phyloP scores from a whole-genome alignment of 2,113 vertebrate species.

The Symphodus melops region DNA sequence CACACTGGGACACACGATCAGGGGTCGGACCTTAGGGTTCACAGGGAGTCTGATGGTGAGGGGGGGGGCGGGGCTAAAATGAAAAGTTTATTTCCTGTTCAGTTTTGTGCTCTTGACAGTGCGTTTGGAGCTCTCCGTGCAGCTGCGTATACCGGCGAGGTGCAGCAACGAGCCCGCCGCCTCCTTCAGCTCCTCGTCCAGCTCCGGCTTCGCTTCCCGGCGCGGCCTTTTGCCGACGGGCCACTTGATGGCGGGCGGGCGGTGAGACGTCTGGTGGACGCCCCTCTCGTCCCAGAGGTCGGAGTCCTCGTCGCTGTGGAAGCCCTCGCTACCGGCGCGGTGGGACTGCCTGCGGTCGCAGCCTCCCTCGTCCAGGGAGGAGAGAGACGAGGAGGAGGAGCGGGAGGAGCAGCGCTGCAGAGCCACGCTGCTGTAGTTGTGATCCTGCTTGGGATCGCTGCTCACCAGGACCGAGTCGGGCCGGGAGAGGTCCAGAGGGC shows the following conservation, averaged over 20 bases:
- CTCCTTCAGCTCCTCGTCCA: slow-evolving; percentile 98
- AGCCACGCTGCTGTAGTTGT: slow-evolving; percentile 95
- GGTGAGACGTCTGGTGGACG: slow-evolving; percentile 72
- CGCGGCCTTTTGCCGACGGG: slow-evolving; percentile 83
- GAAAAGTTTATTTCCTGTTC: slow-evolving; percentile 86
- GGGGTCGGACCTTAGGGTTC: slow-evolving; percentile 74
- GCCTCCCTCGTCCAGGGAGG: slow-evolving; percentile 90
- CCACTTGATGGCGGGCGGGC: slow-evolving; percentile 79
- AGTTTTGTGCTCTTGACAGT: slow-evolving; percentile 93
- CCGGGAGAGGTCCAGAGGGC: slow-evolving; percentile 84
- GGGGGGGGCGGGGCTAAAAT: slow-evolving; percentile 16
- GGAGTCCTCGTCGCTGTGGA: slow-evolving; percentile 94
- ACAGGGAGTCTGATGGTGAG: slow-evolving; percentile 68
- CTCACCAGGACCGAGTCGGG: slow-evolving; percentile 84
- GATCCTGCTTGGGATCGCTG: slow-evolving; percentile 95
- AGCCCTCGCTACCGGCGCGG: slow-evolving; percentile 91
- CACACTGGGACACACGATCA: slow-evolving; percentile 75
- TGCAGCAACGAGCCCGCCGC: slow-evolving; percentile 97
- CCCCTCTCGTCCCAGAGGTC: slow-evolving; percentile 88
- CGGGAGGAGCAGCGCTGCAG: slow-evolving; percentile 90
- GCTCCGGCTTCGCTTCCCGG: slow-evolving; percentile 88
- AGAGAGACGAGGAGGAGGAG: slow-evolving; percentile 87
- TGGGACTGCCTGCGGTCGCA: slow-evolving; percentile 88
- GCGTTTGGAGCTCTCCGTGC: slow-evolving; percentile 91
- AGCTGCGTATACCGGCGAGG: slow-evolving; percentile 94